A percentile compares a stretch with the other conserved stretches of the same genome.
Evolutionary conservation across 2,113 vertebrate genomes (phyloP).

Genomic region (Erythrolamprus reginae): DNA sequence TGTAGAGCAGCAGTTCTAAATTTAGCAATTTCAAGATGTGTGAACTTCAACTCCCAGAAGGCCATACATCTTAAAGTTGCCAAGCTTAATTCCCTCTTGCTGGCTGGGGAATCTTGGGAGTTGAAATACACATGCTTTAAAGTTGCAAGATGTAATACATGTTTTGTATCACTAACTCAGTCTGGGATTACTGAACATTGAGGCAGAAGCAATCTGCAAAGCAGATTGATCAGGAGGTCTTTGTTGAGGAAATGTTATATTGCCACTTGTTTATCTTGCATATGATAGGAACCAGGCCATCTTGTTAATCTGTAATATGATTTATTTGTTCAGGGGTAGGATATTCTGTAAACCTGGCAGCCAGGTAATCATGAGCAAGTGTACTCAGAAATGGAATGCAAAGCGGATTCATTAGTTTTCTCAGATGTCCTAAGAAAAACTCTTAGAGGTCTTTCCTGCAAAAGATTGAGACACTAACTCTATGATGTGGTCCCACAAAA

Average conservation of each 20-base stretch:
- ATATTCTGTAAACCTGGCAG: not conserved
- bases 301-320: not conserved
- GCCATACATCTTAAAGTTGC: not conserved
- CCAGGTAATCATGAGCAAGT: not conserved
- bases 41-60: not conserved
- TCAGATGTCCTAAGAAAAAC: not conserved
- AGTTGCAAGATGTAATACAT: not conserved
- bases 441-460: not conserved
- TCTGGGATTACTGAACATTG: not conserved
- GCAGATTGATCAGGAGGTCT: not conserved
- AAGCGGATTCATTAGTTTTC: not conserved
- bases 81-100: not conserved
- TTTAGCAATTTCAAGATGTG: not conserved
- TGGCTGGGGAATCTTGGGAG: not conserved
- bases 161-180: not conserved
- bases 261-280: not conserved
- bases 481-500: not conserved
- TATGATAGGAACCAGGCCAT: not conserved
- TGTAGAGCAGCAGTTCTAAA: not conserved
- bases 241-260: not conserved
- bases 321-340: not conserved
- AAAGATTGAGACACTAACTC: not conserved
- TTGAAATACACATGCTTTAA: not conserved
- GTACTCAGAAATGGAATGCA: not conserved
- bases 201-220: not conserved